Evolutionary conservation across 2,888 invertebrate species (phyloP), one percentile per base, ranked within the genome.

Genomic region (Leucophora obtusa): DNA sequence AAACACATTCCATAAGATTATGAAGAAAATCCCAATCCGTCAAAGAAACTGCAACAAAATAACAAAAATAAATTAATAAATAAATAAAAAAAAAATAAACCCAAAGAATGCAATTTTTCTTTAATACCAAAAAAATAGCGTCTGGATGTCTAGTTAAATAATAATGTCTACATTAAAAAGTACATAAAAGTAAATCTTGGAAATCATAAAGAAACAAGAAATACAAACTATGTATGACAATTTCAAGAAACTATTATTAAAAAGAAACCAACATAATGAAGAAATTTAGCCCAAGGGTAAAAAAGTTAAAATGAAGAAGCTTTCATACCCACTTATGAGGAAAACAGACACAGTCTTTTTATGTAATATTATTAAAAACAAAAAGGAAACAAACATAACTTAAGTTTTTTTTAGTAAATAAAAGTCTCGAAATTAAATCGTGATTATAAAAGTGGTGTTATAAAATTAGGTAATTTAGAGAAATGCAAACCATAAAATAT

Each of bases 91-190:
- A 58, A 58, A 24, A 17, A 28, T 2, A 58, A 38, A n/a, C 1
- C 3, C 15, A 58, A 74, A 54, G 65, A 71, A 66, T 60, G 65
- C 43, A 76, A 53, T 65, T 43, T 24, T 17, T 59, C 18, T 76
- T 70, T 53, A 28, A 54, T 59, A 33, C 21, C 53, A 70, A 24
- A 50, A 14, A 63, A 28, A 65, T 58, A 73, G 80, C 75, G 72
- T 69, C 72, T 76, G 60, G 69, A 72, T 72, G 79, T 72, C 80
- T 81, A 76, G 63, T 76, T 80, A 72, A 80, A 72, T 72, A 51
- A 59, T 21, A 62, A 65, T 78, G 72, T 51, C 66, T 72, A 54
- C 71, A 78, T 72, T 77, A 10, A 33, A 17, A 58, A 28, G 28
- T 33, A 33, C 59, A 78, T 79, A 69, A 65, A 69, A 69, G 65